Evolutionary conservation across 1,140 invertebrate genomes (phyloP).

Genomic region (Streblospio benedicti): DNA sequence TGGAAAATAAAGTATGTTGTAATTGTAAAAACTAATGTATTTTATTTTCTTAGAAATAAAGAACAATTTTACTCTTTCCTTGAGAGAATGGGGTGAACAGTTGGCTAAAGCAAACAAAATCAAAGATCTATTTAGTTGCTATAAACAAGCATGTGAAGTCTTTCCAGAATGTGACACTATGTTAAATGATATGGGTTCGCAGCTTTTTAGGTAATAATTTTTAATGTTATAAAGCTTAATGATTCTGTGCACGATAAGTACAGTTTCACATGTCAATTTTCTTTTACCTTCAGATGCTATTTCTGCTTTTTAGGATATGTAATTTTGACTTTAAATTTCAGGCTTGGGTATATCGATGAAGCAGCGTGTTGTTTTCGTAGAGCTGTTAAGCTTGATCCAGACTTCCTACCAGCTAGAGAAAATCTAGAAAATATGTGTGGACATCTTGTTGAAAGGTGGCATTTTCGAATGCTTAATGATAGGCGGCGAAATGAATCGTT

Average conservation of each 20-base stretch:
- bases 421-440: slow-evolving; percentile 47
- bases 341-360: slow-evolving; percentile 39
- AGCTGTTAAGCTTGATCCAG: slow-evolving; percentile 36
- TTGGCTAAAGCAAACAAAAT: slow-evolving; percentile 22
- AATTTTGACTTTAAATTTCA: slow-evolving; percentile 14
- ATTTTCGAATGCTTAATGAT: slow-evolving; percentile 75
- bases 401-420: slow-evolving; percentile 36
- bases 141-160: slow-evolving; percentile 44
- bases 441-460: slow-evolving; percentile 62
- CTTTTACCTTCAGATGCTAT: neutral
- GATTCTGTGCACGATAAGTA: neutral
- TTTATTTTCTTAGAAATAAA: too few relatives aligned
- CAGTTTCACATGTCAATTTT: neutral
- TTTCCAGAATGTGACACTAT: slow-evolving; percentile 41
- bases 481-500: slow-evolving; percentile 58
- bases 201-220: slow-evolving; percentile 45
- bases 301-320: neutral
- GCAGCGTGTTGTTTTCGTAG: slow-evolving; percentile 38
- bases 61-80: slow-evolving; percentile 27
- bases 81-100: slow-evolving; percentile 30
- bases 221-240: neutral
- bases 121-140: slow-evolving; percentile 44
- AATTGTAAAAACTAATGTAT: too few relatives aligned
- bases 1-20: too few relatives aligned
- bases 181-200: slow-evolving; percentile 43